Conservation (phyloP, 2,797 vertebrate genomes). For the Poeciliopsis turneri region DNA sequence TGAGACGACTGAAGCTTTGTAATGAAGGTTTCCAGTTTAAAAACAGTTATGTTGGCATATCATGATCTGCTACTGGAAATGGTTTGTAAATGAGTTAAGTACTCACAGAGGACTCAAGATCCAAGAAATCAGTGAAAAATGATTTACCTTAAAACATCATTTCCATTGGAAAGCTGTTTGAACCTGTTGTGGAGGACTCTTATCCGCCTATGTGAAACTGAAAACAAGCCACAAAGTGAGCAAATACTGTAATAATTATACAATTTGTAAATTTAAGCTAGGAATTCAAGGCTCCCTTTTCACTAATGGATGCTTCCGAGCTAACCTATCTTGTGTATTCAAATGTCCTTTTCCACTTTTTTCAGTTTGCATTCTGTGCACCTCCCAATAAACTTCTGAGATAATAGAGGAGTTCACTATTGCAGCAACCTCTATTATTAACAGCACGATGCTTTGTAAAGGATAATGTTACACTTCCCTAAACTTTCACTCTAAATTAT, state of each 20-base stretch:
- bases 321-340: constrained; percentile 48
- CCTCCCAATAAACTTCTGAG: not conserved
- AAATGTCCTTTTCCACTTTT: constrained; percentile 7
- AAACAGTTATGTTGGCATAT: not conserved
- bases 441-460: not conserved
- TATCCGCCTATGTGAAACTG: constrained; percentile 93
- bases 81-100: not conserved
- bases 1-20: constrained; percentile 29
- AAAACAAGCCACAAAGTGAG: constrained; percentile 20
- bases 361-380: not conserved
- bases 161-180: constrained; percentile 89
- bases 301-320: not conserved
- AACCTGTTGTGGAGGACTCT: constrained; percentile 90
- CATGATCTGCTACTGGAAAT: too few species aligned
- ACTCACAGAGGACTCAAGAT: too few species aligned
- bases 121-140: not conserved
- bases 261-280: not conserved
- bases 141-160: constrained; percentile 84
- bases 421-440: constrained; percentile 44
- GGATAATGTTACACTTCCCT: constrained; percentile 40
- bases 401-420: not conserved
- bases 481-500: constrained; percentile 54
- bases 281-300: not conserved
- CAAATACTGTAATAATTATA: not conserved
- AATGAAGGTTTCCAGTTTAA: constrained; percentile 32